Evolutionary conservation across 2,888 invertebrate genomes (phyloP), one percentile per base, ranked within the genome.

Genomic region (Pristionchus japonicus): DNA sequence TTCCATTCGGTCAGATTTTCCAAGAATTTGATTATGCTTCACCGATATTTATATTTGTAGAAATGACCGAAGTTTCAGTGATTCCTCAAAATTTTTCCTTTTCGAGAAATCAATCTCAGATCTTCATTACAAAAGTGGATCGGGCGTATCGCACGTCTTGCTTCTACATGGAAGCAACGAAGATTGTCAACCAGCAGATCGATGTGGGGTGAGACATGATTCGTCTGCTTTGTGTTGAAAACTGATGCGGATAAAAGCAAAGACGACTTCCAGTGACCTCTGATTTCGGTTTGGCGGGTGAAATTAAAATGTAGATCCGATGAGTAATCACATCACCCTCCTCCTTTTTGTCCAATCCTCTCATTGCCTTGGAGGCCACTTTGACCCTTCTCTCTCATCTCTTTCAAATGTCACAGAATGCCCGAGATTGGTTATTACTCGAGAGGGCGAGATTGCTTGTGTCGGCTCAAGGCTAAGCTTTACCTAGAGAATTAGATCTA

Each of bases 61-160:
- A 9, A 11, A 15, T 57, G 13, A 40, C 40, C 2, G 2, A 23
- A 43, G 43, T 43, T 9, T 43, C 43, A 6, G 43, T 43, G 11
- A 11, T 84, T 0, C n/a, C 3, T 27, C 13, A 9, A 27, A 52
- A 61, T 84, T 20, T 37, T 3, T 27, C 27, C 9, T 57, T 13
- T 7, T 31, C 34, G 3, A 34, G 3, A 47, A 17, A 20, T 82
- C 20, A 40, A n/a, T 84, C 0, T 34, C 86, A 93, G 92, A 93
- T 94, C 43, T 94, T 94, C 90, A 93, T 94, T 77, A 94, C 94
- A 4, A 94, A 94, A 90, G 90, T 93, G 13, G 94, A 94, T 83
- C 89, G 94, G 20, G 94, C 94, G 47, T 94, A 93, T 83, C 91
- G 93, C 23, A 89, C 93, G 37, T 92, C 92, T 77, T 94, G 94